Conservation (phyloP, 2,888 invertebrate genomes). For the Sesia bembeciformis region DNA sequence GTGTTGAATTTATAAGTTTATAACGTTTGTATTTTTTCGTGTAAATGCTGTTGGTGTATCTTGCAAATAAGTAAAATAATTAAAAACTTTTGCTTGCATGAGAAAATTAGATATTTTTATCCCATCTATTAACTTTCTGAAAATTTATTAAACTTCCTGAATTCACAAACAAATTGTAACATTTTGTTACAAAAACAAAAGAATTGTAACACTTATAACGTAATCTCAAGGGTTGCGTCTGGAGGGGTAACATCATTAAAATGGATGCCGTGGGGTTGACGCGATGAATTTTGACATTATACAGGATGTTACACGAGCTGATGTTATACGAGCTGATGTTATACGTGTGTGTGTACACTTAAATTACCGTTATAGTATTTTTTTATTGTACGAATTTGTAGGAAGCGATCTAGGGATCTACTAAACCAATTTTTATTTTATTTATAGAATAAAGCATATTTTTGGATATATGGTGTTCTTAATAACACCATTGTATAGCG, state of each 20-base stretch:
- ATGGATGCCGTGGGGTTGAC: constrained; percentile 38
- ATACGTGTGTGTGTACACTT: not conserved
- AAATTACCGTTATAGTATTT: not conserved
- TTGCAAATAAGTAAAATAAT: too few species aligned
- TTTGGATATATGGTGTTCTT: too few species aligned
- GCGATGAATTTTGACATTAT: constrained; percentile 31
- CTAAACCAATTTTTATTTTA: not conserved
- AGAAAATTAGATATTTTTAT: too few species aligned
- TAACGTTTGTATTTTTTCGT: too few species aligned
- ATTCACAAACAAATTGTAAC: too few species aligned
- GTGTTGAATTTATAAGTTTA: too few species aligned
- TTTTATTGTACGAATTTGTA: not conserved
- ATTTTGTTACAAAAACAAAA: constrained; percentile 23
- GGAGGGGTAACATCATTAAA: constrained; percentile 54
- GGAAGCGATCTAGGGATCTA: not conserved
- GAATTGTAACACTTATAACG: constrained; percentile 6
- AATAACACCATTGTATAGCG: too few species aligned
- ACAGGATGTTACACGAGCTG: constrained; percentile 19
- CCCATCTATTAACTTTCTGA: too few species aligned
- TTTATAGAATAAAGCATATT: too few species aligned
- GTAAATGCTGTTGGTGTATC: too few species aligned
- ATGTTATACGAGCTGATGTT: constrained; percentile 4
- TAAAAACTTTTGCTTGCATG: too few species aligned
- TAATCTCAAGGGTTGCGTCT: constrained; percentile 39
- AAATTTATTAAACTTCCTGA: too few species aligned